Evolutionary conservation across 2,888 invertebrate species (phyloP).

Genomic region (Platypus cylindrus): DNA sequence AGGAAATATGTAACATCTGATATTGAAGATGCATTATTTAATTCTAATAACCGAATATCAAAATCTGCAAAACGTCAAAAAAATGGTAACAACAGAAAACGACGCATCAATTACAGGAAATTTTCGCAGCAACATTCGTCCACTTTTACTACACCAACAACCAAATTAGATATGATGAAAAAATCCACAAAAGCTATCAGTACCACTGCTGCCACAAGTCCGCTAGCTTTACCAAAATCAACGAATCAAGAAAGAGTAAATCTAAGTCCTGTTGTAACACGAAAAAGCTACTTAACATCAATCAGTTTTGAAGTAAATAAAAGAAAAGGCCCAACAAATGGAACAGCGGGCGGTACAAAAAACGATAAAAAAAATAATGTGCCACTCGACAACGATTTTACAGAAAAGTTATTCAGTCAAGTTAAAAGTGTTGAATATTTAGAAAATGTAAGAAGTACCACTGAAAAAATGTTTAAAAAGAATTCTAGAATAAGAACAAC

Average conservation of each 20-base stretch:
- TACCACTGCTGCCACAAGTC: not conserved
- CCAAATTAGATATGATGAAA: no score
- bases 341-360: not conserved
- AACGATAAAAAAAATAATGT: constrained; percentile 12
- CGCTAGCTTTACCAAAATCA: constrained; percentile 1
- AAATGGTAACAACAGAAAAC: constrained; percentile 2
- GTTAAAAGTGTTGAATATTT: constrained; percentile 30
- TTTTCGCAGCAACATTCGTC: constrained; percentile 15
- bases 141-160: not conserved
- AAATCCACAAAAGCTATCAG: not conserved
- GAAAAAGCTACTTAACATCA: constrained; percentile 41
- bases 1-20: constrained; percentile 19
- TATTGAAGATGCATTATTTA: constrained; percentile 20
- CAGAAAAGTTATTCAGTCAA: constrained; percentile 33
- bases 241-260: constrained; percentile 1
- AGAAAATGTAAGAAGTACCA: constrained; percentile 7
- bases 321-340: constrained; percentile 17
- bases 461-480: no score
- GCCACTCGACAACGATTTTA: constrained; percentile 25
- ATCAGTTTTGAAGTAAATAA: constrained; percentile 41
- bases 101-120: no score
- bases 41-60: constrained; percentile 12
- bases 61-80: constrained; percentile 5
- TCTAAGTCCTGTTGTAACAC: constrained; percentile 14
- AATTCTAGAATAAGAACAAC: constrained; percentile 12